Conservation (phyloP, 2,888 invertebrate species). For the Antitype chi region DNA sequence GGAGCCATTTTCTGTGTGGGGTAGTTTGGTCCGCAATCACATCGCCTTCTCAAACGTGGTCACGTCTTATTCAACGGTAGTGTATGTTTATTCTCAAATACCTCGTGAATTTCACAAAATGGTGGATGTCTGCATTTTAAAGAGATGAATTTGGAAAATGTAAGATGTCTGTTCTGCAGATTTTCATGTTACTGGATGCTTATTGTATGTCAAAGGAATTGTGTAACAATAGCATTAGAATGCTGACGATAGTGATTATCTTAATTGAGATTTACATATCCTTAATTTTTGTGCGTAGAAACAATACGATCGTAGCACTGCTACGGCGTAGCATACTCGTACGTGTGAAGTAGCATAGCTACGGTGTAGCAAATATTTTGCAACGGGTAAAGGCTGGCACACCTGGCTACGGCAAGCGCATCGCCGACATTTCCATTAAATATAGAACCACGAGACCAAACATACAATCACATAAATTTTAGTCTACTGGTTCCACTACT, state of each 20-base stretch:
- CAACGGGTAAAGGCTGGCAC: background rate
- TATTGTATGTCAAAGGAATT: background rate
- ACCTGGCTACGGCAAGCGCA: background rate
- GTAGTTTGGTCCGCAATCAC: slow-evolving; percentile 55
- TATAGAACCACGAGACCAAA: background rate
- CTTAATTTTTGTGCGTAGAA: background rate
- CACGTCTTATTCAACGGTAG: slow-evolving; percentile 43
- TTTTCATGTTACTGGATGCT: background rate
- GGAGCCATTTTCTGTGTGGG: slow-evolving; percentile 16
- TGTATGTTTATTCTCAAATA: slow-evolving; percentile 55
- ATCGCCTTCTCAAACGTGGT: slow-evolving; percentile 43
- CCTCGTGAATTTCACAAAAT: slow-evolving; percentile 39
- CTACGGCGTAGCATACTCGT: slow-evolving; percentile 20
- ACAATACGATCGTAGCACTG: background rate
- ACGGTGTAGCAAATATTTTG: background rate
- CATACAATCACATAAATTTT: background rate
- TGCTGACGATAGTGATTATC: background rate
- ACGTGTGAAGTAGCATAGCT: background rate
- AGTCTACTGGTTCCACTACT: background rate
- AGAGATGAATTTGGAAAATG: background rate
- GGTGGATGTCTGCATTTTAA: slow-evolving; percentile 25
- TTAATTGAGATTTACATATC: background rate
- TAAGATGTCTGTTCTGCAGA: background rate
- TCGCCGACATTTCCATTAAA: background rate
- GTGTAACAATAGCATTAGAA: background rate